Base-by-base conservation (phyloP, 2,113 vertebrate species). In the Eclectus roratus region DNA sequence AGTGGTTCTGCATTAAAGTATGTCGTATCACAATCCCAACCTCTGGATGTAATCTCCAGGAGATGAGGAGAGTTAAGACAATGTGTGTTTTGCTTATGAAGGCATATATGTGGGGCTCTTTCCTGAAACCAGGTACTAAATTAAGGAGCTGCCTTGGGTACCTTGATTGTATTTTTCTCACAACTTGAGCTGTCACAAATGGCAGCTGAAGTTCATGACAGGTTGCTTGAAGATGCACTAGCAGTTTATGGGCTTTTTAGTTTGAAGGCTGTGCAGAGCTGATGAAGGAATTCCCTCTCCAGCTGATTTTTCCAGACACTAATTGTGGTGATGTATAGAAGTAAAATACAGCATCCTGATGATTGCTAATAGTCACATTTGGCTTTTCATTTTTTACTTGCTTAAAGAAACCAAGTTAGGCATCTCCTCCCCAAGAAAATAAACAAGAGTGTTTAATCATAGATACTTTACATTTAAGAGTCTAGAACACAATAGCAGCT, bases 1-100 rank as follows among this genome's bases (percentile, higher is more conserved):
- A 96, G 73, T 60, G 80, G 69, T 89, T 95, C 72, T 71, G 47
- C 43, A 28, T 52, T 87, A 71, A 55, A 94, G 60, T 89, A 66
- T 64, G 50, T 85, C 6, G 5, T 85, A 53, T 91, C 35, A 11
- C 66, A 66, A 18, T 56, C 53, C 20, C 73, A 83, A n/a, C 12
- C 39, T 79, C 68, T 73, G 76, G 49, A 11, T 28, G 5, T 76
- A 10, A 69, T 81, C 76, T 89, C 29, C 58, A 70, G 65, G 53
- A 85, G 64, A 66, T 1, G 1, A 35, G 33, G 61, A 66, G n/a
- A 61, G 41, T 44, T 74, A 82, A 80, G 68, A 39, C 28, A 77
- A 21, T 20, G 20, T 55, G 41, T 46, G 17, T 43, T 77, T 83
- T 93, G 41, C n/a, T 83, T 44, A 29, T 35, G n/a, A 70, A 65